Conservation (phyloP, 2,113 vertebrate species). For the Oxygymnocypris stewartii region DNA sequence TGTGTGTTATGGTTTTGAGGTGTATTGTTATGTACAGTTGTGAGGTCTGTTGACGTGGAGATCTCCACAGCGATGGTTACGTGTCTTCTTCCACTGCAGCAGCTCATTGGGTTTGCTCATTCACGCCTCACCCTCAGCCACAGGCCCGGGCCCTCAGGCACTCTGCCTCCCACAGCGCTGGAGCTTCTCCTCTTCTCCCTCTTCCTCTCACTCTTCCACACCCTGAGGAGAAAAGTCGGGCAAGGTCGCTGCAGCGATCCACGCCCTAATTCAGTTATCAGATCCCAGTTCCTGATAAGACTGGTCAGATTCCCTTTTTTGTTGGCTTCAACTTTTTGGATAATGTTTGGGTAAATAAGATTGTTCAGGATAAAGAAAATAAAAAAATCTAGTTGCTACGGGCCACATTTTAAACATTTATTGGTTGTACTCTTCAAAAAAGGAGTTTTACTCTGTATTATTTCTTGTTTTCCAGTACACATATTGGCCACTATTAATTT, state of each 20-base stretch:
- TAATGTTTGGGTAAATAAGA: no score
- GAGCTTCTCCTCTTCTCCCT: conserved; percentile 35
- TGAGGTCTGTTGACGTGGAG: conserved; percentile 13
- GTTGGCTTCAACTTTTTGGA: no score
- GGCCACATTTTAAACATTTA: neutral
- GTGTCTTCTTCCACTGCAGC: conserved; percentile 47
- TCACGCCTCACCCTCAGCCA: conserved; percentile 51
- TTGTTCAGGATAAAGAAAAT: no score
- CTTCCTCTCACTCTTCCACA: conserved; percentile 38
- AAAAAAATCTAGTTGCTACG: no score
- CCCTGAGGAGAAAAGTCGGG: conserved; percentile 35
- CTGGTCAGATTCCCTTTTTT: neutral
- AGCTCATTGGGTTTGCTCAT: conserved; percentile 53
- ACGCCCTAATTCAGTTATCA: neutral
- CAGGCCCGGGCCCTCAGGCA: conserved; percentile 50
- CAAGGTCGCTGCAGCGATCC: conserved; percentile 50
- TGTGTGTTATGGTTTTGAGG: conserved; percentile 19
- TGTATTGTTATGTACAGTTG: conserved; percentile 21
- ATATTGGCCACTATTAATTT: no score
- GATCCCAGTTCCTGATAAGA: no score
- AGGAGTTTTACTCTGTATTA: no score
- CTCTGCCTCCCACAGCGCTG: conserved; percentile 47
- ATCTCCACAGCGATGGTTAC: conserved; percentile 47
- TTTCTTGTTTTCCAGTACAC: no score
- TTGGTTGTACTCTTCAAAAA: no score